Base-by-base conservation (phyloP, 2,113 vertebrate genomes). In the Bufo bufo region DNA sequence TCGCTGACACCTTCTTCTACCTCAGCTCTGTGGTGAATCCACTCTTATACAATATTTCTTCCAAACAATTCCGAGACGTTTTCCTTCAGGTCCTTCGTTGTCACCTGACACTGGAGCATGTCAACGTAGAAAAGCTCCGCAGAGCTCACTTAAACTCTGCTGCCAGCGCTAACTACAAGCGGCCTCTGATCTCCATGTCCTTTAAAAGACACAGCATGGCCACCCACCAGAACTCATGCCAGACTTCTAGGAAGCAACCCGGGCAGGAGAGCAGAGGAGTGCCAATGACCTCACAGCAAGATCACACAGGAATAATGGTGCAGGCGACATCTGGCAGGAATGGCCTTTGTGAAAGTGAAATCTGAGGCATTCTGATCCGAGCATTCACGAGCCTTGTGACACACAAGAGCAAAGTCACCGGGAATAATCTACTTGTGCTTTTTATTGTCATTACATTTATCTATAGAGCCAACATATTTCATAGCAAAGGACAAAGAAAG, bases 11-110 rank as follows among this genome's bases (percentile, higher is more conserved):
- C 82, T 99, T 98, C 95, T 99, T 99, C 94, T 99, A 98, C 93
- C 93, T 99, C 23, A 99, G 98, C 94, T 99, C 98, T 0, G 97
- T 97, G 77, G 86, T 99, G 90, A 99, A 99, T 93, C 98, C 98
- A 0, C 95, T 99, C 47, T 96, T 99, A 33, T 99, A 99, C 94
- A 99, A 96, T 89, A 91, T 99, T 71, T 99, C 98, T 2, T 99
- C 98, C 0, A 93, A 63, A 75, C 97, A 99, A 92, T 99, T 99
- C 94, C 94, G 98, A 82, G 88, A 91, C 0, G 97, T 97, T 3
- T 99, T 98, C 33, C 50, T 93, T 65, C 97, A 99, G 93, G 95
- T 97, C 16, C 92, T 99, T 17, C 89, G 95, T 69, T 99, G 98
- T 90, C 96, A 3, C 61, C 93, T 97, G 83, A 95, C 93, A 0